phyloP scores from a whole-genome alignment of 2,888 invertebrate species.

The Chloroclysta siterata region DNA sequence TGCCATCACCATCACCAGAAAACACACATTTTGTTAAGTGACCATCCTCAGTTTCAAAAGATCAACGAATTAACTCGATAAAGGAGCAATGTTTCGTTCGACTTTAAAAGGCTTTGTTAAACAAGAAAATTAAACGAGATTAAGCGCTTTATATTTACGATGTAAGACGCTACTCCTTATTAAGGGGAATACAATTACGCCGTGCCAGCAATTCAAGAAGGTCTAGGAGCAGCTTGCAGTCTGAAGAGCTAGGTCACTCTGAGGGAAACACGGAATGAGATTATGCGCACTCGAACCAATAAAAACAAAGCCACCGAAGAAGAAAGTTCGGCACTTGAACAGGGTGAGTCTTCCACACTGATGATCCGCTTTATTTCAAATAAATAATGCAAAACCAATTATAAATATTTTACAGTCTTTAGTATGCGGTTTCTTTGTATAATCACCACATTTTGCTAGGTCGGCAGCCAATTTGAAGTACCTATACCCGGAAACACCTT shows the following conservation, averaged over 20 bases:
- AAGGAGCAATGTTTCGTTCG: constrained; percentile 21
- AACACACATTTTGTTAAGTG: neutral
- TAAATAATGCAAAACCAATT: no score
- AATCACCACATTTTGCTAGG: no score
- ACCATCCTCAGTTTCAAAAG: neutral
- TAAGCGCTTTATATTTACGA: constrained; percentile 73
- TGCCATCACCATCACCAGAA: neutral
- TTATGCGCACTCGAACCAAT: no score
- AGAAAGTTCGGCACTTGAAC: no score
- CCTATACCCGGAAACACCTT: no score
- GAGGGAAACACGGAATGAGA: neutral
- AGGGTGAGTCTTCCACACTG: no score
- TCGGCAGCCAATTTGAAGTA: no score
- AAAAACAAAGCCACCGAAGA: no score
- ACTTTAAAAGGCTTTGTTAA: constrained; percentile 55
- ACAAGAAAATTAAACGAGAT: constrained; percentile 71
- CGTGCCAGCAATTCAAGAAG: constrained; percentile 74
- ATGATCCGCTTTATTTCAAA: no score
- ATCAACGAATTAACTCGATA: constrained; percentile 18
- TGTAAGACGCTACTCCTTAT: constrained; percentile 69
- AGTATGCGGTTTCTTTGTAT: no score
- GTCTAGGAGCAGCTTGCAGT: constrained; percentile 45
- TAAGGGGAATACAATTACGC: constrained; percentile 76
- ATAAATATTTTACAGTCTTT: no score
- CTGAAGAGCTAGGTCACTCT: constrained; percentile 20